These are phyloP conservation scores for Engystomops pustulosus DNA, from an alignment of 2,113 vertebrate species.

Conservation along the genomic window DNA sequence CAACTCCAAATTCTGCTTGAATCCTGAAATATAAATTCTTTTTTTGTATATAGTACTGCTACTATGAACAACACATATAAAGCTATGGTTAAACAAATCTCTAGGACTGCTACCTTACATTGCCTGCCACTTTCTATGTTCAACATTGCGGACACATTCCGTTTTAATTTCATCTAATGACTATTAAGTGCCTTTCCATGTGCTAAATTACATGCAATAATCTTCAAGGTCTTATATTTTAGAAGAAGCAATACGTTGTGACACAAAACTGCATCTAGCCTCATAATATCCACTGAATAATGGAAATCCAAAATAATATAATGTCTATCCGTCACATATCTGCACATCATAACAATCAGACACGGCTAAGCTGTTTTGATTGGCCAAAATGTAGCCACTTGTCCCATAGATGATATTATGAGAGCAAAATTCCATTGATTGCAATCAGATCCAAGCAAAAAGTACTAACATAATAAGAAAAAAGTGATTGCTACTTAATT, in stretches of 20 bases:
- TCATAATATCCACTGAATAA: slow-evolving; percentile 14
- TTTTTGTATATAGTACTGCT: too few species aligned
- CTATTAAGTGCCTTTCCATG: not conserved
- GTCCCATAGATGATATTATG: slow-evolving; percentile 4
- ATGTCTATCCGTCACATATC: slow-evolving; percentile 11
- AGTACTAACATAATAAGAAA: slow-evolving; percentile 3
- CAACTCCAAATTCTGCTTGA: too few species aligned
- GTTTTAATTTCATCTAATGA: too few species aligned
- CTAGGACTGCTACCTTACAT: too few species aligned
- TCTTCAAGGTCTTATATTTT: not conserved
- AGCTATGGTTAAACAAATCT: too few species aligned
- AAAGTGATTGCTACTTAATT: not conserved
- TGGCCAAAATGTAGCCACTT: not conserved
- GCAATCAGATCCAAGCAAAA: slow-evolving; percentile 1
- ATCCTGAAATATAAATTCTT: too few species aligned
- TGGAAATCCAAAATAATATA: slow-evolving; percentile 18
- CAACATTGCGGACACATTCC: too few species aligned
- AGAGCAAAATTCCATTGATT: not conserved
- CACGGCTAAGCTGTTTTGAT: not conserved
- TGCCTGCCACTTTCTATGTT: too few species aligned
- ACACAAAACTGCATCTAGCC: slow-evolving; percentile 20
- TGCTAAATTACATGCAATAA: not conserved
- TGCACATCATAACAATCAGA: slow-evolving; percentile 14
- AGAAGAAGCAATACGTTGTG: slow-evolving; percentile 6
- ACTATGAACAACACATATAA: too few species aligned